Evolutionary conservation across 35 echinoderm and acorn worm species (phyloP).

Genomic region (Strongylocentrotus purpuratus): DNA sequence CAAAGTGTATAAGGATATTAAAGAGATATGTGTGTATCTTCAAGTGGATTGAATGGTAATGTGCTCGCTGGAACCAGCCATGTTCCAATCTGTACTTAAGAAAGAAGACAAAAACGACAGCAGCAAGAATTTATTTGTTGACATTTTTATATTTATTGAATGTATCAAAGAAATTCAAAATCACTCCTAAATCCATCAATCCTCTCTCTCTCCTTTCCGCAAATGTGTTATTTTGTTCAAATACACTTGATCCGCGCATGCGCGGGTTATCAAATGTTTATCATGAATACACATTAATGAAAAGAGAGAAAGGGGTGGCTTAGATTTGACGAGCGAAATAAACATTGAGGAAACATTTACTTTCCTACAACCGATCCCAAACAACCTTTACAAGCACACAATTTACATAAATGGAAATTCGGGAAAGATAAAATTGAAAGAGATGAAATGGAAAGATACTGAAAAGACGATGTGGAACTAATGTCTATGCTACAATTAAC

Average conservation of each 20-base stretch:
- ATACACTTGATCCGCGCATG: constrained; percentile 19
- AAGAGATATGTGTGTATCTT: too few relatives aligned
- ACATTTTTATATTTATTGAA: background rate
- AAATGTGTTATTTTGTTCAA: background rate
- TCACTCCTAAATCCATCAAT: background rate
- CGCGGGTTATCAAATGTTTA: constrained; percentile 23
- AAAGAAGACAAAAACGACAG: background rate
- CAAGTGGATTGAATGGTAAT: too few relatives aligned
- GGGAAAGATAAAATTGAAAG: background rate
- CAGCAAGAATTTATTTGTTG: background rate
- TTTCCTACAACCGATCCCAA: background rate
- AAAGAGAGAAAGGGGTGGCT: background rate
- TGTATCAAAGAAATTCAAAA: background rate
- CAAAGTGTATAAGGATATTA: too few relatives aligned
- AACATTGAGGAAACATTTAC: background rate
- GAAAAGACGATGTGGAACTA: background rate
- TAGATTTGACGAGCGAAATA: background rate
- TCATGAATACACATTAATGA: constrained; percentile 18
- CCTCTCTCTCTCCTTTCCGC: background rate
- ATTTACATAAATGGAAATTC: background rate
- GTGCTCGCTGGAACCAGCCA: background rate
- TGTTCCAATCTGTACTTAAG: background rate
- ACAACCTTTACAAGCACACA: background rate
- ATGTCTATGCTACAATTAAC: background rate
- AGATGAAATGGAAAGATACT: background rate